Evolutionary conservation across 2,888 invertebrate species (phyloP), one percentile per base, ranked within the genome.

Genomic region (Agonopterix heracliana): DNA sequence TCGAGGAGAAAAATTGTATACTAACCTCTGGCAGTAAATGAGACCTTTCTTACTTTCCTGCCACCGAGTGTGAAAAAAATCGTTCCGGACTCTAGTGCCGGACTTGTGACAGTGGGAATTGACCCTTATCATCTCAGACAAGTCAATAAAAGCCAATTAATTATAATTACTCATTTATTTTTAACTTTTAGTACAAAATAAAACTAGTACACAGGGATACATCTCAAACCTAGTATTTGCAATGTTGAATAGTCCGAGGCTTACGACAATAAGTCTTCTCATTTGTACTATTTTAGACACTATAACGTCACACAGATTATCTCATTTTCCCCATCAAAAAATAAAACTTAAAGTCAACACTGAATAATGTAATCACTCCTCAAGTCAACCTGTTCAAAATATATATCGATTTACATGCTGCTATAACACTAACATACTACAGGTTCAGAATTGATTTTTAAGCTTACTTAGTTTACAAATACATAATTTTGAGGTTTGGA

Each of bases 201-300:
- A 89, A 89, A 89, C 88, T 89, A 89, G 88, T 89, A 89, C 89
- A 89, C 89, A 85, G 87, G 88, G 87, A 85, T 89, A 89, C 88
- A 89, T 86, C 83, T 88, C 86, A 89, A 88, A 87, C 87, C 87
- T 89, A 89, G 83, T 83, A 87, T 88, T 89, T 84, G 84, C 83
- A 88, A 81, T 86, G 88, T 83, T 86, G 87, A 88, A 87, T 86
- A 84, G 85, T 87, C 86, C 81, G 87, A 87, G 83, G 86, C 86
- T 87, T 89, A 89, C 83, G 87, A 87, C 88, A 85, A 88, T 88
- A 88, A 89, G 89, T 89, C 89, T 89, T 89, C 88, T 86, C 87
- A 89, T 89, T 89, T 89, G 89, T 89, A 89, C 89, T 89, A 89
- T 89, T 89, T 85, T 87, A 89, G 89, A 89, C 82, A 89, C 88